Evolutionary conservation across 2,113 vertebrate genomes (phyloP).

Genomic region (Spea bombifrons): DNA sequence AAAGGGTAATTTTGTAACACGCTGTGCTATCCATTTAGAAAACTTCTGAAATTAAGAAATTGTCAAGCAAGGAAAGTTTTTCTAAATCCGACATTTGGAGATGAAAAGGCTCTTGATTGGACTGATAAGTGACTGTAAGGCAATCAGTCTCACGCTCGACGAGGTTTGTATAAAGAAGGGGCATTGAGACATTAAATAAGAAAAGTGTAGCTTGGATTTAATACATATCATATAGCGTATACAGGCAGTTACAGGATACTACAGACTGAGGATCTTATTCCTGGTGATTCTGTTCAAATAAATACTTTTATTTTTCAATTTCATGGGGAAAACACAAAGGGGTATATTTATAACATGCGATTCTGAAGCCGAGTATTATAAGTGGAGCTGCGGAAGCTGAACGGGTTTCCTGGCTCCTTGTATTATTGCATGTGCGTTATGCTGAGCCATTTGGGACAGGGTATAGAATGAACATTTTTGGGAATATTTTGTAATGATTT

Average conservation of each 20-base stretch:
- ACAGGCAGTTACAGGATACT: background rate
- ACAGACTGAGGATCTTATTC: too few relatives aligned
- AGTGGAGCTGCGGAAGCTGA: too few relatives aligned
- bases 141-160: background rate
- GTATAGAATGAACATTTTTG: too few relatives aligned
- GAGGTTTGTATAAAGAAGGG: background rate
- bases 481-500: too few relatives aligned
- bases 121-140: conserved; percentile 16
- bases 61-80: conserved; percentile 12
- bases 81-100: conserved; percentile 30
- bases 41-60: conserved; percentile 25
- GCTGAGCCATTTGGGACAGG: too few relatives aligned
- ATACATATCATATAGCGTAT: background rate
- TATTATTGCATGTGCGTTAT: too few relatives aligned
- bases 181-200: conserved; percentile 28
- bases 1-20: conserved; percentile 5
- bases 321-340: too few relatives aligned
- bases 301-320: too few relatives aligned
- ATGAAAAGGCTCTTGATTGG: conserved; percentile 31
- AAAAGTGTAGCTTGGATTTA: conserved; percentile 24
- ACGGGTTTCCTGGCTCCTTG: too few relatives aligned
- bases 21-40: conserved; percentile 21
- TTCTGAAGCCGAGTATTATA: too few relatives aligned
- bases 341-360: too few relatives aligned
- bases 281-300: too few relatives aligned